A percentile compares a stretch with the other conserved stretches of the same genome.
These are phyloP conservation scores for Anarhynchus alexandrinus DNA, from an alignment of 2,113 vertebrate species.

Conservation along the genomic window DNA sequence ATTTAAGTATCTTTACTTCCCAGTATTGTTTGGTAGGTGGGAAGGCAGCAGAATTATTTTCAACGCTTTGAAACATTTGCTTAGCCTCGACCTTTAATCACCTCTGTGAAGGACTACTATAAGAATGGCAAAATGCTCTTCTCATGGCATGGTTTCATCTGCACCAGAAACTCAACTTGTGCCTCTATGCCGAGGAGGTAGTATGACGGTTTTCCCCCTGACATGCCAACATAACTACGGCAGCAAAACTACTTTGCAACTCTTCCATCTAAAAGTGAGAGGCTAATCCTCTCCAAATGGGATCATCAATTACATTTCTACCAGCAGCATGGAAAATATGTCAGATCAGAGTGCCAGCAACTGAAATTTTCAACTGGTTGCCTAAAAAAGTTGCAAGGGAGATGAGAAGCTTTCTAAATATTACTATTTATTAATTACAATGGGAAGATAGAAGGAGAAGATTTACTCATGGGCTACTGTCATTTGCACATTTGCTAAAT, in stretches of 20 bases:
- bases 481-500: background rate
- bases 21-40: background rate
- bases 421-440: background rate
- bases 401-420: background rate
- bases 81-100: background rate
- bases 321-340: background rate
- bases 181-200: background rate
- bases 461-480: background rate
- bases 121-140: background rate
- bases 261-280: background rate
- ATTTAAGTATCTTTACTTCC: background rate
- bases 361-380: background rate
- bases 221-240: background rate
- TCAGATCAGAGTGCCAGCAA: background rate
- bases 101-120: background rate
- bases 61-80: background rate
- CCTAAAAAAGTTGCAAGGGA: background rate
- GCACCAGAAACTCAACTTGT: background rate
- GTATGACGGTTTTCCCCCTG: rapidly evolving
- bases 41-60: background rate
- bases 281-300: background rate
- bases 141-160: background rate
- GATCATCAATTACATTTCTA: background rate
- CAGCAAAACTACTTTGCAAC: background rate
- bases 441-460: background rate